A percentile compares a stretch with the other conserved stretches of the same genome.
phyloP scores from a whole-genome alignment of 2,113 vertebrate genomes.

The Gracilinanus agilis region DNA sequence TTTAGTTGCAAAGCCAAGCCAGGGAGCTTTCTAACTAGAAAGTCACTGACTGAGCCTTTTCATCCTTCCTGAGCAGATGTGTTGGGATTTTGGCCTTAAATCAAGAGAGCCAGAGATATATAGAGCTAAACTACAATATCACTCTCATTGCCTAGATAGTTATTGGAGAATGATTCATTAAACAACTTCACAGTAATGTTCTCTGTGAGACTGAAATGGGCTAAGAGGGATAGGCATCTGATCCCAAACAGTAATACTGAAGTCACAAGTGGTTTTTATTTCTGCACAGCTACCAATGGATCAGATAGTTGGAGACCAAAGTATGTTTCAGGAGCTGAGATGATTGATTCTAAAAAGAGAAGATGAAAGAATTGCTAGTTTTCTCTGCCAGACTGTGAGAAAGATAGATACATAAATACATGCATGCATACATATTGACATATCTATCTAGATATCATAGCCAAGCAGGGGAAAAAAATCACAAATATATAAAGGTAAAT shows the following conservation, averaged over 20 bases:
- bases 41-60: neutral
- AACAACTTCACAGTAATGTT: neutral
- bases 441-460: neutral
- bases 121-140: neutral
- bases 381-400: neutral
- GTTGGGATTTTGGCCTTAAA: neutral
- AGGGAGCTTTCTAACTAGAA: neutral
- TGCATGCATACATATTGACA: too few species aligned
- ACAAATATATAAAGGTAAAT: neutral
- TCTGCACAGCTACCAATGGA: neutral
- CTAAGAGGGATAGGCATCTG: neutral
- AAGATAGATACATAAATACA: neutral
- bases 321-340: neutral
- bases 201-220: neutral
- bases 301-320: neutral
- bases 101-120: neutral
- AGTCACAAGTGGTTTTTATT: neutral
- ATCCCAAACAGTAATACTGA: neutral
- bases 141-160: conserved; percentile 1
- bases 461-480: neutral
- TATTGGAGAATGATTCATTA: neutral
- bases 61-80: neutral
- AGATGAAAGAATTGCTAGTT: neutral
- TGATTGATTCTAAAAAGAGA: neutral
- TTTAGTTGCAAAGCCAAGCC: neutral